Evolutionary conservation across 2,888 invertebrate genomes (phyloP).

Genomic region (Drosophila imparisetae): DNA sequence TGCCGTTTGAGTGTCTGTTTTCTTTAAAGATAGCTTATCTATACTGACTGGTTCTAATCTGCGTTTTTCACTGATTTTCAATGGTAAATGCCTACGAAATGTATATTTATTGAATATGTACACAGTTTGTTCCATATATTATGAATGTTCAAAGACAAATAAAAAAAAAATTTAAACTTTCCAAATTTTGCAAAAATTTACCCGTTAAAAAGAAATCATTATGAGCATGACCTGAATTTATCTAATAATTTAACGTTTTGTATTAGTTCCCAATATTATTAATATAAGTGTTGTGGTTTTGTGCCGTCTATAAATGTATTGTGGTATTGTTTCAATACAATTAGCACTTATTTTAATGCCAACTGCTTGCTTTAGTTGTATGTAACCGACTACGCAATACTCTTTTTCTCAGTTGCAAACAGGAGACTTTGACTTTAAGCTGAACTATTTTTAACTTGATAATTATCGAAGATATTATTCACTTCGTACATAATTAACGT

Average conservation of each 20-base stretch:
- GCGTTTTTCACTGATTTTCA: background rate
- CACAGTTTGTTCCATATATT: background rate
- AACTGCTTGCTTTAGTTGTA: background rate
- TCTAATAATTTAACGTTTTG: background rate
- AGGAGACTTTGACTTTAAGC: background rate
- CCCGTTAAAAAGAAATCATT: background rate
- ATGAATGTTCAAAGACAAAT: background rate
- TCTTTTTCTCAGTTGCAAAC: background rate
- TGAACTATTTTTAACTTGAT: no score
- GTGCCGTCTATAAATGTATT: background rate
- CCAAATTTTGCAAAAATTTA: background rate
- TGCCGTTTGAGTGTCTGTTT: background rate
- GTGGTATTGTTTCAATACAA: no score
- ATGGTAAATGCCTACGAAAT: background rate
- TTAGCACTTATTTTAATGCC: background rate
- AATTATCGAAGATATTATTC: background rate
- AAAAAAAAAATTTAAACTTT: background rate
- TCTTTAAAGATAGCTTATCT: slow-evolving; percentile 8
- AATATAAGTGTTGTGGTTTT: background rate
- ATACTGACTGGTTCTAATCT: background rate
- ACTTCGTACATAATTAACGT: background rate
- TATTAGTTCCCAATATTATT: background rate
- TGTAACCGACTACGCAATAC: background rate
- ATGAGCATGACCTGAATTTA: background rate
- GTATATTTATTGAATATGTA: background rate